These are phyloP conservation scores for Conus ventricosus DNA, from an alignment of 1,140 invertebrate genomes.

Conservation along the genomic window DNA sequence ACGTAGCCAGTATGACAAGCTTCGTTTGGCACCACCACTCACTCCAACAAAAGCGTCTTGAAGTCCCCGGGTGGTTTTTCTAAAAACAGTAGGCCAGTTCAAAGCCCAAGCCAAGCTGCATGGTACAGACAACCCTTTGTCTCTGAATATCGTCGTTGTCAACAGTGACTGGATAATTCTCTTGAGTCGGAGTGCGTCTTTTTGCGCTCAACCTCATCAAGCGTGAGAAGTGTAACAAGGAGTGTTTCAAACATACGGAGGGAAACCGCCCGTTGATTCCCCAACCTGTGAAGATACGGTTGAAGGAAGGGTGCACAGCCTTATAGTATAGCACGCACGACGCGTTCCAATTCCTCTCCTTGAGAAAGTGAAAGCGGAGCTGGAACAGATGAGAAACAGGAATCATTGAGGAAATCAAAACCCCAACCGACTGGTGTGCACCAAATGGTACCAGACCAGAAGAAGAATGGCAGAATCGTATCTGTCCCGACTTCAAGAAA, in stretches of 20 bases:
- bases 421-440: conserved; percentile 58
- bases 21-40: background rate
- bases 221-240: background rate
- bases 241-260: too few species aligned
- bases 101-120: too few species aligned
- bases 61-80: background rate
- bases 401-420: conserved; percentile 51
- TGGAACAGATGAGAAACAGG: conserved; percentile 19
- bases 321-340: conserved; percentile 15
- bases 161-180: background rate
- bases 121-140: too few species aligned
- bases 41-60: conserved; percentile 6
- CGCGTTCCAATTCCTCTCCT: conserved; percentile 35
- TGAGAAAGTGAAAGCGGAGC: conserved; percentile 15
- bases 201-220: background rate
- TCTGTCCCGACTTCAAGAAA: conserved; percentile 53
- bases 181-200: background rate
- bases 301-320: conserved; percentile 27
- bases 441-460: conserved; percentile 55
- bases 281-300: background rate
- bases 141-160: too few species aligned
- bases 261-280: background rate
- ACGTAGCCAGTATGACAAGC: conserved; percentile 11
- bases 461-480: conserved; percentile 55
- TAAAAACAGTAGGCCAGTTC: conserved; percentile 1